Evolutionary conservation across 2,797 vertebrate genomes (phyloP).

Genomic region (Onychomys arenicola): DNA sequence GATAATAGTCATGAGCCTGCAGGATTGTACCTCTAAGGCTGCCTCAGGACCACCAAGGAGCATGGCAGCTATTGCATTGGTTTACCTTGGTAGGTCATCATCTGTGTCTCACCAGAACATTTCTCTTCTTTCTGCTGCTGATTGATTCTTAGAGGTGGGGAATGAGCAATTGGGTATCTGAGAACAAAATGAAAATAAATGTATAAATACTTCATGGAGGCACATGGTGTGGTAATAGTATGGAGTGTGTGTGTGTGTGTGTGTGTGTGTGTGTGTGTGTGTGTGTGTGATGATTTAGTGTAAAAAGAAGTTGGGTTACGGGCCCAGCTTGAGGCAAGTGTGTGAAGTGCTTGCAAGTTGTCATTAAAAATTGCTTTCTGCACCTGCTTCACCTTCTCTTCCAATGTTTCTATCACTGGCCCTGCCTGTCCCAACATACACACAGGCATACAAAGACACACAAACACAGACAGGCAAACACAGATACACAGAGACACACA

Average conservation of each 20-base stretch:
- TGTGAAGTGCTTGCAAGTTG: background rate
- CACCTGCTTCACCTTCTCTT: background rate
- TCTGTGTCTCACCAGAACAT: background rate
- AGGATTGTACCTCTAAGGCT: background rate
- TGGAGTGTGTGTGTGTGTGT: too few relatives aligned
- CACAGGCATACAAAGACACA: background rate
- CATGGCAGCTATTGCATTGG: background rate
- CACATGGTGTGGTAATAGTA: background rate
- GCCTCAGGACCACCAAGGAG: background rate
- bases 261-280: background rate
- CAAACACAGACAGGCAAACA: background rate
- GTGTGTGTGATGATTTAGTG: background rate
- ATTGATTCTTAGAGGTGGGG: slow-evolving; percentile 18
- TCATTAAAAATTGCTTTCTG: background rate
- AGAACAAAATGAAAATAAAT: background rate
- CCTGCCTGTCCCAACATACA: background rate
- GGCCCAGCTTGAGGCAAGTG: background rate
- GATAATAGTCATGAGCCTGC: background rate
- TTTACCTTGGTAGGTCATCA: background rate
- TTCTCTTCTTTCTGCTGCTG: slow-evolving; percentile 9
- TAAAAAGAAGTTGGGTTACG: background rate
- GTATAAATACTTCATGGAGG: background rate
- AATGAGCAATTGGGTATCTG: background rate
- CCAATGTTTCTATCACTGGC: background rate
- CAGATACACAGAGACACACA: background rate